Base-by-base conservation (phyloP, 2,113 vertebrate species). In the Poeciliopsis retropinna region DNA sequence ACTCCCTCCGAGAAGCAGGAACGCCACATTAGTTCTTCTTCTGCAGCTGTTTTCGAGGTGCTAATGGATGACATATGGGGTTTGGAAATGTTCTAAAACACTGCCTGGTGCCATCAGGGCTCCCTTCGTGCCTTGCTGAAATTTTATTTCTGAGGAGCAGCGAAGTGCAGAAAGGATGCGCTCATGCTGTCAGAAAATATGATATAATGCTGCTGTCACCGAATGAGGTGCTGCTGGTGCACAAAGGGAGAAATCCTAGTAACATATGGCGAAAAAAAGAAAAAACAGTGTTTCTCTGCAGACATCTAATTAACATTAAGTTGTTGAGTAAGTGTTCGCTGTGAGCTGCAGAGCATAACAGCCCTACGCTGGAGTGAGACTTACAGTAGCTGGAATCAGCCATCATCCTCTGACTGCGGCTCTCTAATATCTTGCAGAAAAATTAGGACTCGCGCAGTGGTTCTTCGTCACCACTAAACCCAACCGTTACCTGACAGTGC, bases 231-330 rank as follows among this genome's bases (percentile, higher is more conserved):
- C 29, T 77, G 75, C 29, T 70, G 77, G 19, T 72, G 78, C 64
- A 70, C 63, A 70, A 62, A 84, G 76, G 78, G 73, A 84, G 75
- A 76, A 57, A 78, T 75, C 62, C 81, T 73, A 1, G 72, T 30
- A 82, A 76, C 90, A 89, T 88, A 80, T 89, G 86, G 89, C 61
- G 78, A 79, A 72, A 64, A 76, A 80, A 69, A 67, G 1, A 37
- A 37, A 37, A 37, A 32, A 80, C 31, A 63, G 73, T 47, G 44
- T 47, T 64, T 88, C 87, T 89, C 87, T 28, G 71, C 22, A 70
- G 89, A 88, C 57, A 1, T 72, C 70, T 85, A 79, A 89, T 89
- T 89, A 90, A 75, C 80, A 86, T 83, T 64, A 75, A 70, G 78
- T 82, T 83, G 62, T 41, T 68, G n/a, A 87, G 82, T 81, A 83